Base-by-base conservation (phyloP, 2,797 vertebrate species). In the Coregonus sp. region DNA sequence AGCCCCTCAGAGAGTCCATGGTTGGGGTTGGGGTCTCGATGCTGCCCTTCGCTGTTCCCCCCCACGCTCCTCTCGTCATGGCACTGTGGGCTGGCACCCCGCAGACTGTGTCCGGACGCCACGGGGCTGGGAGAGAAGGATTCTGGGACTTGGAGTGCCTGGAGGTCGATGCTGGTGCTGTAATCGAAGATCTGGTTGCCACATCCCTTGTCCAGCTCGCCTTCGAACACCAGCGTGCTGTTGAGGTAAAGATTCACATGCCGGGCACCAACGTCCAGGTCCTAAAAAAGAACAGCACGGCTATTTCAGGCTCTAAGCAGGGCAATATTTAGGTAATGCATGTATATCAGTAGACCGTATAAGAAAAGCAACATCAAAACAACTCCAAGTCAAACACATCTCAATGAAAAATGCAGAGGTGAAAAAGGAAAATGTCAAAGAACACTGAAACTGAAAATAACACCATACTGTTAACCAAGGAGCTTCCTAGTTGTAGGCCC, bases 161-260 rank as follows among this genome's bases (percentile, higher is more conserved):
- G 87, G 54, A 95, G 93, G 70, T 94, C 88, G 31, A 98, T 81
- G 0, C 88, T 91, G 81, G 94, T 95, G 90, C 90, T 95, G 73
- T 89, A 94, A 86, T 94, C 94, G 74, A 94, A 87, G 0, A 94
- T 91, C 74, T 94, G 91, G 84, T 94, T 94, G 14, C 94, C 96
- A 3, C 92, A 94, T 77, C 96, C 96, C 89, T 93, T 96, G 80
- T 94, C 92, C 86, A 99, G 91, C 76, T 95, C 88, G 0, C 96
- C 97, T 66, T 97, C 95, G 82, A 97, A 99, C 73, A 97, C 90
- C 81, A 98, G 86, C 0, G 89, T 95, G 90, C 96, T 94, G 90
- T 98, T 95, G 31, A 98, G 85, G 35, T 98, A 99, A 25, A 99
- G 79, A 86, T 94, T 97, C 82, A 98, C 90, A 1, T 95, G 92